Conservation (phyloP, 1,140 invertebrate genomes). For the Drosophila ironensis region DNA sequence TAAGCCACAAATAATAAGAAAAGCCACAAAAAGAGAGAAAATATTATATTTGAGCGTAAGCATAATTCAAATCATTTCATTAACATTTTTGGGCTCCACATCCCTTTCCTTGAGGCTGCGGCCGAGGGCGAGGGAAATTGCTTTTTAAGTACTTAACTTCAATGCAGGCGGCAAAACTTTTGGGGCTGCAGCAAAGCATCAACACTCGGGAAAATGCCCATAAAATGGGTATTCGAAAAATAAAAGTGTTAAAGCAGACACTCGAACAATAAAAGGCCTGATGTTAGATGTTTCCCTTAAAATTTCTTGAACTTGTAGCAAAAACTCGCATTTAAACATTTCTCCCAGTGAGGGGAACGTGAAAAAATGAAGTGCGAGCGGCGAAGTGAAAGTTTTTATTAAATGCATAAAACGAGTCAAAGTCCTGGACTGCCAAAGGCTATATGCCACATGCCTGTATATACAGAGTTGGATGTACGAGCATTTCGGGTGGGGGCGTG, state of each 20-base stretch:
- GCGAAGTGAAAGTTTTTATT: conserved; percentile 75
- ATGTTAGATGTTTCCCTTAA: too few relatives aligned
- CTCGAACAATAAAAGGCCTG: too few relatives aligned
- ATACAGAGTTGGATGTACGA: background rate
- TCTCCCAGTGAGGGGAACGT: background rate
- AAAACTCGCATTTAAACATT: background rate
- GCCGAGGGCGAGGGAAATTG: conserved; percentile 54
- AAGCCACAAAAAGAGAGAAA: background rate
- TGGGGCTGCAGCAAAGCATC: conserved; percentile 39
- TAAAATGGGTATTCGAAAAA: background rate
- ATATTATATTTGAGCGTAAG: conserved; percentile 58
- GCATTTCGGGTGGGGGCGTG: conserved; percentile 25
- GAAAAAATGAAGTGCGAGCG: conserved; percentile 47
- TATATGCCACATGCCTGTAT: conserved; percentile 24
- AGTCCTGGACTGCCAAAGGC: conserved; percentile 48
- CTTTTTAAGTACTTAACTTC: conserved; percentile 77
- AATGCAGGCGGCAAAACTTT: conserved; percentile 70
- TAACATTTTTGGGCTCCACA: conserved; percentile 62
- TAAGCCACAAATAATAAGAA: conserved; percentile 59
- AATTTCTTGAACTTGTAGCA: too few relatives aligned
- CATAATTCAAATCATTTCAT: conserved; percentile 79
- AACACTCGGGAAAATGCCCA: conserved; percentile 5
- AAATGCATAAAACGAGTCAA: conserved; percentile 74
- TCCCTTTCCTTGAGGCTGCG: conserved; percentile 34
- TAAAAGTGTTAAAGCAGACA: background rate